phyloP scores from a whole-genome alignment of 2,113 vertebrate genomes.

The Chloebia gouldiae region DNA sequence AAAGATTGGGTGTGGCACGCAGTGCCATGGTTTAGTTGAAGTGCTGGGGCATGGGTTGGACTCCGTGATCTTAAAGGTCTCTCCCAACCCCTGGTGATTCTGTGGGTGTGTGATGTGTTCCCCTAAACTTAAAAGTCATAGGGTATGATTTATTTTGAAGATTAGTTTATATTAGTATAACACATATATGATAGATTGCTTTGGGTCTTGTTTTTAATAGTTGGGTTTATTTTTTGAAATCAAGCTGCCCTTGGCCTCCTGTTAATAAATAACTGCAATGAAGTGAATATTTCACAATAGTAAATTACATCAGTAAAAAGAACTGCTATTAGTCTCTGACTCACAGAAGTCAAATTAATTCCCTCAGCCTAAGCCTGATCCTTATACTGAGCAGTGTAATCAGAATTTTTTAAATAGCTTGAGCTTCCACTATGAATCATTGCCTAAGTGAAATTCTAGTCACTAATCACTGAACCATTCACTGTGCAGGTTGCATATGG shows the following conservation, averaged over 20 bases:
- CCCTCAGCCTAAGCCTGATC: not conserved
- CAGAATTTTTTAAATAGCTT: slow-evolving; percentile 20
- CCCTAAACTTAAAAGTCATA: not conserved
- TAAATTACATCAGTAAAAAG: not conserved
- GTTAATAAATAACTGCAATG: not conserved
- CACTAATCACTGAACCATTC: slow-evolving; percentile 49
- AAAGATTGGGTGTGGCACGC: too few species aligned
- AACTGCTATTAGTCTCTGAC: not conserved
- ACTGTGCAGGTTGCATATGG: slow-evolving; percentile 10
- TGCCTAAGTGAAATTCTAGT: slow-evolving; percentile 43
- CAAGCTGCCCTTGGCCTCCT: not conserved
- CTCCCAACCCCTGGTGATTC: too few species aligned
- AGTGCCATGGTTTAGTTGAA: not conserved
- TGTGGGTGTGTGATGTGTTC: not conserved
- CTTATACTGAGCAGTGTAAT: not conserved
- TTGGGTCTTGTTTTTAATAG: not conserved
- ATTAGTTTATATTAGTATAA: not conserved
- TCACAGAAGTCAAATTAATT: not conserved
- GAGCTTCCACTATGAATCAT: not conserved
- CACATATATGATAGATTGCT: not conserved
- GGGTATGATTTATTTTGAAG: not conserved
- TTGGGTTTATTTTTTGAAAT: not conserved
- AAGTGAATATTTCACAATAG: not conserved
- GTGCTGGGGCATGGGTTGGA: not conserved
- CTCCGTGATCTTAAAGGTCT: not conserved